Evolutionary conservation across 2,113 vertebrate genomes (phyloP).

Genomic region (Phylloscopus trochilus): DNA sequence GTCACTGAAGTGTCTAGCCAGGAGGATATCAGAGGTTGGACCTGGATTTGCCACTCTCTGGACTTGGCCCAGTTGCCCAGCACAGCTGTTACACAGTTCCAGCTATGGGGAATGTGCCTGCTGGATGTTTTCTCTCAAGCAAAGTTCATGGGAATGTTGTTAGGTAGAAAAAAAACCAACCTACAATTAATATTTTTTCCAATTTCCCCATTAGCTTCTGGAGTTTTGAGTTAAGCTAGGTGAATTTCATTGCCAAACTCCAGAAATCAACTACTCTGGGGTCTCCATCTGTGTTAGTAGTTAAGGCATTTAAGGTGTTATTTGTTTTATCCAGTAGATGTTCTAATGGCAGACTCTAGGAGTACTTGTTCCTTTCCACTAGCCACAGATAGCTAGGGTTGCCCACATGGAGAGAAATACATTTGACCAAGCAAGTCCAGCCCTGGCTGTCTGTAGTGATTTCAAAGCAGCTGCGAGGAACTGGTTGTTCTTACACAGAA

Average conservation of each 20-base stretch:
- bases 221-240: neutral
- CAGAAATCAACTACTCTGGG: neutral
- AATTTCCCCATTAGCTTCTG: neutral
- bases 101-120: neutral
- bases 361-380: neutral
- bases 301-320: neutral
- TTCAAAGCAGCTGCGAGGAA: neutral
- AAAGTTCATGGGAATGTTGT: neutral
- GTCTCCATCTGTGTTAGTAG: neutral
- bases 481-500: neutral
- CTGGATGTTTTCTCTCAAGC: neutral
- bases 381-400: neutral
- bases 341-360: neutral
- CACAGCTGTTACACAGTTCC: accelerated
- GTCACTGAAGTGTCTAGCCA: neutral
- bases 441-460: neutral
- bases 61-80: neutral
- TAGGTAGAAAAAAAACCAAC: neutral
- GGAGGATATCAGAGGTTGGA: neutral
- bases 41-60: neutral
- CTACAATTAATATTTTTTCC: neutral
- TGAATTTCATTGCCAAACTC: neutral
- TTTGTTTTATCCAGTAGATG: neutral
- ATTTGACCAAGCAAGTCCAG: neutral
- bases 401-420: neutral